Evolutionary conservation across 2,888 invertebrate genomes (phyloP).

Genomic region (Leucoptera coffeella): DNA sequence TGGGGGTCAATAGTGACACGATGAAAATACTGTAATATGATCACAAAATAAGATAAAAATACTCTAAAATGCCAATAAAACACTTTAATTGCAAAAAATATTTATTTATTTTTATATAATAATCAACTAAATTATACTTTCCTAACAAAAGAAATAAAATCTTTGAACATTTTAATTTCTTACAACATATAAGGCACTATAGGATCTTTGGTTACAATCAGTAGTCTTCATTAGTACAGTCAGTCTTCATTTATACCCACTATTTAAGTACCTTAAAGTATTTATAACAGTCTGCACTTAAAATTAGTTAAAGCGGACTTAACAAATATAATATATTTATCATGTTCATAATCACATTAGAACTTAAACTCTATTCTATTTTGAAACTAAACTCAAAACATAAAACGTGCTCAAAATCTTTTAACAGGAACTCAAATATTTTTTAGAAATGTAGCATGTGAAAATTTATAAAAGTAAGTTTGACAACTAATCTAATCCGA

Average conservation of each 20-base stretch:
- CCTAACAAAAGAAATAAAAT: not conserved
- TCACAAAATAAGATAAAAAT: constrained; percentile 1
- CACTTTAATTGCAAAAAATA: too few species aligned
- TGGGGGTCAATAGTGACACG: constrained; percentile 6
- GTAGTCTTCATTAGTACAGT: too few species aligned
- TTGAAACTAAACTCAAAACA: not conserved
- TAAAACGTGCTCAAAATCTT: not conserved
- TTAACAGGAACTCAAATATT: constrained; percentile 1
- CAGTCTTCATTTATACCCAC: too few species aligned
- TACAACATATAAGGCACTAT: not conserved
- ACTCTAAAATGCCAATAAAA: not conserved
- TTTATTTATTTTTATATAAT: not conserved
- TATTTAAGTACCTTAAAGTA: too few species aligned
- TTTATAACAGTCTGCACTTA: too few species aligned
- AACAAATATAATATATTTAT: not conserved
- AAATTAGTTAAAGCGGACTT: not conserved
- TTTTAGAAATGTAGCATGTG: too few species aligned
- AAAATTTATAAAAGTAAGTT: not conserved
- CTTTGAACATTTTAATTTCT: not conserved
- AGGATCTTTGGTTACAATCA: too few species aligned
- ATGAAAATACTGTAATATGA: constrained; percentile 5
- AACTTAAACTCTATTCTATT: not conserved
- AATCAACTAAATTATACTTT: not conserved
- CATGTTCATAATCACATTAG: not conserved
- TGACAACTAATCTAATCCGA: constrained; percentile 6